Base-by-base conservation (phyloP, 2,888 invertebrate species). In the Ceriagrion tenellum region DNA sequence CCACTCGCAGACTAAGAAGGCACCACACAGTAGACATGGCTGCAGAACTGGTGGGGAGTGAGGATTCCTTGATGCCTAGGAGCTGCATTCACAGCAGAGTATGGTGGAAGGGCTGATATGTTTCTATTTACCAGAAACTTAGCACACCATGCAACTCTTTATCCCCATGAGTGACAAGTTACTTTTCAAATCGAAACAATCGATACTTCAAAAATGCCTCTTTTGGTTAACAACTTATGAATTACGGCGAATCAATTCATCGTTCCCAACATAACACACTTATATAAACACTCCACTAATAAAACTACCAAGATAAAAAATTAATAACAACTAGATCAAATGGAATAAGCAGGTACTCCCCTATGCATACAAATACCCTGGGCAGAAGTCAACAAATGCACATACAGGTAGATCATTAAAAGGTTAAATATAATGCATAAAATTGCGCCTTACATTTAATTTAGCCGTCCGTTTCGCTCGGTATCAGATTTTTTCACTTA, bases 401-500 rank as follows among this genome's bases (percentile, higher is more conserved):
- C 69, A 93, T 40, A 93, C 20, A 93, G 47, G 69, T 74, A 93
- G 74, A 47, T 74, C 47, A 47, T 40, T n/a, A 74, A 93, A 93
- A 26, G 56, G 40, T 93, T 40, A 69, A 69, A 69, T 69, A 47
- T 69, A 69, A 26, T 63, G n/a, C 93, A 93, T 93, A 93, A 93
- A 93, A 93, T 93, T 74, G 93, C 93, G 69, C 74, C 93, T 93
- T 93, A 93, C 93, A 93, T 93, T 93, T 93, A 93, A 93, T 74
- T 63, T 69, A 74, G 69, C 69, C 93, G 93, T 93, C 93, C 93
- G 93, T 93, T 93, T 69, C n/a, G 93, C 93, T 93, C 47, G 63
- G 47, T 47, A 93, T 59, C 40, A 69, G 40, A 74, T 35, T 69
- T 59, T 30, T 16, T 40, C 69, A 69, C 69, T 69, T 69, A 1